These are phyloP conservation scores for Muschampia plurimacula DNA, from an alignment of 2,888 invertebrate species.

Conservation along the genomic window DNA sequence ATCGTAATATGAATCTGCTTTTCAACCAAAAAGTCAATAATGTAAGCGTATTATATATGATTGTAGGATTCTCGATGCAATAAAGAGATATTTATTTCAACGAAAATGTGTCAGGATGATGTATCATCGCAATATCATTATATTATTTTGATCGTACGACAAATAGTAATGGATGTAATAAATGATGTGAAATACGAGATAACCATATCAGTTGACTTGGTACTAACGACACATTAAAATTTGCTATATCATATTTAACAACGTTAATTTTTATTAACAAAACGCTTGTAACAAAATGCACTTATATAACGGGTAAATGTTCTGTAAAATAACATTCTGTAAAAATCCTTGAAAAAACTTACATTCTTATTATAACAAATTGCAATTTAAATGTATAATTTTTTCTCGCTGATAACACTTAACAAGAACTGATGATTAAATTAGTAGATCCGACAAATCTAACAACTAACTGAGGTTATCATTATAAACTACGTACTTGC, in stretches of 20 bases:
- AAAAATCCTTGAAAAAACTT: too few species aligned
- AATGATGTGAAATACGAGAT: constrained; percentile 21
- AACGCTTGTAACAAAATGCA: too few species aligned
- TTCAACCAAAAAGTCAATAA: background rate
- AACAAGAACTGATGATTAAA: too few species aligned
- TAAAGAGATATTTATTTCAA: constrained; percentile 20
- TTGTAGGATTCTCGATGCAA: background rate
- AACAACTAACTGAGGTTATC: too few species aligned
- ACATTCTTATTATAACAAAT: too few species aligned
- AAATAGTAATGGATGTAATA: constrained; percentile 20
- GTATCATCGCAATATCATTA: constrained; percentile 27
- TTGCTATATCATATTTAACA: background rate
- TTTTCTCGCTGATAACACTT: too few species aligned
- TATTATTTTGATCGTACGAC: constrained; percentile 12
- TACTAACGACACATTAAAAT: constrained; percentile 4
- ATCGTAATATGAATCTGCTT: background rate
- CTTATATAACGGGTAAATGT: too few species aligned
- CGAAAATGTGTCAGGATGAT: constrained; percentile 26
- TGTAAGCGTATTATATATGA: background rate
- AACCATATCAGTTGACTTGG: constrained; percentile 16
- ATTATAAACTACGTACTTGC: too few species aligned
- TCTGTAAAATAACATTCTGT: too few species aligned
- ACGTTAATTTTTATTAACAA: background rate
- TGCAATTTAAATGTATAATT: too few species aligned
- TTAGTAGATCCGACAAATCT: too few species aligned